A percentile compares a stretch with the other conserved stretches of the same genome.
These are phyloP conservation scores for Archips xylosteana DNA, from an alignment of 2,888 invertebrate species.

Conservation along the genomic window DNA sequence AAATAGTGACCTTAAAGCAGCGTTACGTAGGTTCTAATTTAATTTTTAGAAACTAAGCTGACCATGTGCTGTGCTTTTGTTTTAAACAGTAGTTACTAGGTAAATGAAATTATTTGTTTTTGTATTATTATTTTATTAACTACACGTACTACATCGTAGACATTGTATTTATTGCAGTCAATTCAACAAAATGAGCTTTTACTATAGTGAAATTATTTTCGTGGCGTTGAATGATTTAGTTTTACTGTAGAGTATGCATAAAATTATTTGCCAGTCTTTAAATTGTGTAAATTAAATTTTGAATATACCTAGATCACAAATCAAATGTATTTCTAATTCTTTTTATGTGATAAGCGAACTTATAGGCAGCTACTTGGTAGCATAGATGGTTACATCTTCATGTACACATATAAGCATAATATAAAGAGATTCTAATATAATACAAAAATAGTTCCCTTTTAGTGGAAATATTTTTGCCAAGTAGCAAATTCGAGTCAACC, in stretches of 20 bases:
- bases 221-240: constrained; percentile 66
- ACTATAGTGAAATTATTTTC: constrained; percentile 62
- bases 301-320: constrained; percentile 68
- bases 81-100: constrained; percentile 82
- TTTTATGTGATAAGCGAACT: constrained; percentile 72
- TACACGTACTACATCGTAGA: constrained; percentile 65
- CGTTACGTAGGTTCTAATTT: constrained; percentile 77
- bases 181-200: constrained; percentile 76
- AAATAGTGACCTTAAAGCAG: constrained; percentile 71
- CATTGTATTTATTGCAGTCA: constrained; percentile 82
- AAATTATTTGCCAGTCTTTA: constrained; percentile 74
- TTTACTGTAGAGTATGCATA: constrained; percentile 61
- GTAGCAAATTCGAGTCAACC: constrained; percentile 84
- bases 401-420: constrained; percentile 78
- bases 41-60: constrained; percentile 81
- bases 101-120: constrained; percentile 80
- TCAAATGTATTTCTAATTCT: constrained; percentile 72
- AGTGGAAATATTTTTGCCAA: constrained; percentile 85
- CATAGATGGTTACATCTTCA: constrained; percentile 76
- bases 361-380: constrained; percentile 80
- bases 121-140: constrained; percentile 66
- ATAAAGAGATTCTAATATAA: constrained; percentile 83
- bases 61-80: constrained; percentile 86
- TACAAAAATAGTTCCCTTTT: constrained; percentile 81
- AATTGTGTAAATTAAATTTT: constrained; percentile 63